Conservation (phyloP, 2,888 invertebrate species). For the Odiellus spinosus region DNA sequence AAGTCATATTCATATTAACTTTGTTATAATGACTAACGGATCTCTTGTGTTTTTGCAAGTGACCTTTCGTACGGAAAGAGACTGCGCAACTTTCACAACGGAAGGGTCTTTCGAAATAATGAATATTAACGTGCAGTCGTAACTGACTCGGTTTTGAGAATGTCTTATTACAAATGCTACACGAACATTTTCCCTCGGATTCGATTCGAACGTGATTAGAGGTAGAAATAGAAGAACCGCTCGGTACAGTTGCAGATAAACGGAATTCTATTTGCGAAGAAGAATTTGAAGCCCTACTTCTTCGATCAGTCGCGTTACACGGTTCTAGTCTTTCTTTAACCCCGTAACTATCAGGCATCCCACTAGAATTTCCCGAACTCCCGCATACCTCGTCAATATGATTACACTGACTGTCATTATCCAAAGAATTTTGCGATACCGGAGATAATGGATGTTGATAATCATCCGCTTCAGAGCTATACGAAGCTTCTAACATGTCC, state of each 20-base stretch:
- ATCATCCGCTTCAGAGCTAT: too few species aligned
- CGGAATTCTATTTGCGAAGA: too few species aligned
- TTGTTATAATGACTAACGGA: slow-evolving; percentile 84
- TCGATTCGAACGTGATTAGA: slow-evolving; percentile 11
- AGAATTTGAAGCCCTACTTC: too few species aligned
- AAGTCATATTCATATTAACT: slow-evolving; percentile 64
- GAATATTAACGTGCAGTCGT: slow-evolving; percentile 81
- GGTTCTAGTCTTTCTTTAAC: too few species aligned
- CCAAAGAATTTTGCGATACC: too few species aligned
- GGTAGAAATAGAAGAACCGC: slow-evolving; percentile 3
- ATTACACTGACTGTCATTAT: too few species aligned
- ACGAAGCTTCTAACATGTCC: too few species aligned
- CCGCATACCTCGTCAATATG: too few species aligned
- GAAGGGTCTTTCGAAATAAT: slow-evolving; percentile 82
- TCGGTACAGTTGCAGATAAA: slow-evolving; percentile 3
- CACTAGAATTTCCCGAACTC: too few species aligned
- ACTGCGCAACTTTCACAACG: slow-evolving; percentile 81
- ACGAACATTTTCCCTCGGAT: slow-evolving; percentile 40
- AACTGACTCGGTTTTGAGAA: slow-evolving; percentile 83
- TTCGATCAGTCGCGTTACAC: too few species aligned
- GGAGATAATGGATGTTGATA: too few species aligned
- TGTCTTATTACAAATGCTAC: slow-evolving; percentile 73
- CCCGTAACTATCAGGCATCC: too few species aligned
- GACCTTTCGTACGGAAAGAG: slow-evolving; percentile 75
- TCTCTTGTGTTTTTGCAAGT: slow-evolving; percentile 80